Base-by-base conservation (phyloP, 2,797 vertebrate species). In the Sternotherus odoratus region DNA sequence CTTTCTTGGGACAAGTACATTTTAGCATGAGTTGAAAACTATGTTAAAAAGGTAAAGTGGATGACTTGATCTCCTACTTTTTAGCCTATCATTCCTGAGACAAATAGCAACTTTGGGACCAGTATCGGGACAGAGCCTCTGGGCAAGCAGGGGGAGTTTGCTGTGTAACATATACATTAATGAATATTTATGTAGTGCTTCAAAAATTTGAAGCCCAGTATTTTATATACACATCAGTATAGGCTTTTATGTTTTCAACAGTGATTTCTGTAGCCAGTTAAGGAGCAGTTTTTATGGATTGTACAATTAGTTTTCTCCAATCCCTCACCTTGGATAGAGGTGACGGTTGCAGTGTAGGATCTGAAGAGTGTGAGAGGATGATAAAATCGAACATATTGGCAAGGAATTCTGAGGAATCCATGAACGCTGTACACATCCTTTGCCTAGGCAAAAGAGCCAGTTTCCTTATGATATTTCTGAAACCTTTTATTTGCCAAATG, bases 31-130 rank as follows among this genome's bases (percentile, higher is more conserved):
- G 13, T 3, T 72, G 43, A 57, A 89, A 33, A 88, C 84, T 91
- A 8, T 48, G 6, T 84, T 50, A 90, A 74, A 96, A 94, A 96
- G 92, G 74, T 8, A 30, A 94, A 92, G 30, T 16, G 87, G 6
- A 48, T 17, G 48, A 4, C 12, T 77, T 85, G 51, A 81, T 84
- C 4, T 82, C 53, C 2, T 36, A 5, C 54, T n/a, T 93, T 93
- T 89, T 46, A 83, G 5, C 60, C 13, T 43, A 16, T 90, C 28
- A 33, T 91, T 94, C 79, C 46, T 16, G 60, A 60, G 33, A 79
- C 33, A 80, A 86, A 91, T 30, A 15, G 43, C 10, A 63, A 16
- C 19, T 75, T 46, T 74, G 82, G 63, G 63, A 91, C 49, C 63
- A 9, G 89, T 86, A 54, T 80, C 82, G 87, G 81, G 77, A 1